phyloP scores from a whole-genome alignment of 2,888 invertebrate species.

The Rhogogaster chlorosoma region DNA sequence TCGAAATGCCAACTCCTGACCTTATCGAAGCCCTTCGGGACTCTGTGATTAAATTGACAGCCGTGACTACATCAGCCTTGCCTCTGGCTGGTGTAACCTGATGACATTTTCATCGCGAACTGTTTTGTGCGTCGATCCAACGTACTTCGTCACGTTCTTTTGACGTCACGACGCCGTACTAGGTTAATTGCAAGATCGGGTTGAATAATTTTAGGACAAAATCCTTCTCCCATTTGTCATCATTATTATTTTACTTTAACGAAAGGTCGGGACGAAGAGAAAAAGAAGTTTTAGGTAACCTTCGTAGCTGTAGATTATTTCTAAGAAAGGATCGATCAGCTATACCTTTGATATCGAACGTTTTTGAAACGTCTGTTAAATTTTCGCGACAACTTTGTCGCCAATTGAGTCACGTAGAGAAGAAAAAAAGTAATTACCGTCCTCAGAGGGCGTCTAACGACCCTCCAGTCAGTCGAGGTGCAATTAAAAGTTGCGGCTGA shows the following conservation, averaged over 20 bases:
- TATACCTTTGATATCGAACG: not conserved
- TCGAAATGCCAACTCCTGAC: slow-evolving; percentile 67
- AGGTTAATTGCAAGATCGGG: slow-evolving; percentile 1
- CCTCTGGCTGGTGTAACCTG: slow-evolving; percentile 28
- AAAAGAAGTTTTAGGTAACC: not conserved
- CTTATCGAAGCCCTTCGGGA: slow-evolving; percentile 66
- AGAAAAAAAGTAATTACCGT: slow-evolving; percentile 60
- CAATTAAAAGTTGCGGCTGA: slow-evolving; percentile 76
- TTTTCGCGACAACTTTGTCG: slow-evolving; percentile 22
- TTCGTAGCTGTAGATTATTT: not conserved
- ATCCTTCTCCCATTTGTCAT: not conserved
- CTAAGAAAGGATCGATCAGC: not conserved
- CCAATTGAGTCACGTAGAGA: slow-evolving; percentile 59
- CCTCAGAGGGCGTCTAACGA: slow-evolving; percentile 69
- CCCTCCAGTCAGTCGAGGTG: slow-evolving; percentile 72
- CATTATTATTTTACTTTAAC: not conserved
- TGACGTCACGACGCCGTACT: not conserved
- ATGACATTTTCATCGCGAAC: slow-evolving; percentile 38
- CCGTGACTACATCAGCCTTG: slow-evolving; percentile 47
- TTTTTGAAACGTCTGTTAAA: slow-evolving; percentile 2
- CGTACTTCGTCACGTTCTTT: not conserved
- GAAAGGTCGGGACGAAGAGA: not conserved
- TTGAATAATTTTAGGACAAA: not conserved
- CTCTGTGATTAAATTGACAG: slow-evolving; percentile 68
- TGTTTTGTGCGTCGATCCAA: slow-evolving; percentile 8